Conservation (phyloP, 2,113 vertebrate species). For the Ictalurus furcatus region DNA sequence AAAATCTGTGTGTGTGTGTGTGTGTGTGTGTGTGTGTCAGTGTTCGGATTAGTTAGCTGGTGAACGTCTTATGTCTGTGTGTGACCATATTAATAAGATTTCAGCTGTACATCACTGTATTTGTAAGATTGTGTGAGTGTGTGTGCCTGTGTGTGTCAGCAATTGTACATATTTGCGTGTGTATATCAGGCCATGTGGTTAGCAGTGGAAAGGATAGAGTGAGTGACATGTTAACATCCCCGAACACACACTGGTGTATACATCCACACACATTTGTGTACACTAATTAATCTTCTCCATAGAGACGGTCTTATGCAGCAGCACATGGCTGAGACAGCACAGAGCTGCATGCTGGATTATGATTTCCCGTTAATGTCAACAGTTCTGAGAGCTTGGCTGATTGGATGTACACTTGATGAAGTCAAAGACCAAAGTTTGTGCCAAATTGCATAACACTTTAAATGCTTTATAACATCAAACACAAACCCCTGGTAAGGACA, state of each 20-base stretch:
- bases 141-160: conserved; percentile 50
- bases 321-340: conserved; percentile 45
- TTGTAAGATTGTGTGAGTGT: conserved; percentile 12
- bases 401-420: conserved; percentile 53
- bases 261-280: conserved; percentile 62
- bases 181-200: conserved; percentile 65
- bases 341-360: conserved; percentile 44
- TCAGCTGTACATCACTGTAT: conserved; percentile 10
- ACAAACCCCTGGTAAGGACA: conserved; percentile 64
- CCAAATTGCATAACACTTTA: conserved; percentile 64
- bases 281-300: conserved; percentile 57
- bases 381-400: conserved; percentile 50
- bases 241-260: conserved; percentile 59
- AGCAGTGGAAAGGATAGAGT: conserved; percentile 59
- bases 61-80: not conserved
- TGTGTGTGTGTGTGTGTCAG: not conserved
- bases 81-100: conserved; percentile 13
- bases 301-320: conserved; percentile 40
- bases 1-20: conserved; percentile 33
- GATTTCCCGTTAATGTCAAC: conserved; percentile 56
- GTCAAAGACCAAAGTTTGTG: conserved; percentile 58
- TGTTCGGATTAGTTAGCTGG: conserved; percentile 14
- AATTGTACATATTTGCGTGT: conserved; percentile 52
- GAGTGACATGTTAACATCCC: conserved; percentile 72
- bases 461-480: conserved; percentile 54